These are phyloP conservation scores for Asarcornis scutulata DNA, from an alignment of 2,113 vertebrate species.

Conservation along the genomic window DNA sequence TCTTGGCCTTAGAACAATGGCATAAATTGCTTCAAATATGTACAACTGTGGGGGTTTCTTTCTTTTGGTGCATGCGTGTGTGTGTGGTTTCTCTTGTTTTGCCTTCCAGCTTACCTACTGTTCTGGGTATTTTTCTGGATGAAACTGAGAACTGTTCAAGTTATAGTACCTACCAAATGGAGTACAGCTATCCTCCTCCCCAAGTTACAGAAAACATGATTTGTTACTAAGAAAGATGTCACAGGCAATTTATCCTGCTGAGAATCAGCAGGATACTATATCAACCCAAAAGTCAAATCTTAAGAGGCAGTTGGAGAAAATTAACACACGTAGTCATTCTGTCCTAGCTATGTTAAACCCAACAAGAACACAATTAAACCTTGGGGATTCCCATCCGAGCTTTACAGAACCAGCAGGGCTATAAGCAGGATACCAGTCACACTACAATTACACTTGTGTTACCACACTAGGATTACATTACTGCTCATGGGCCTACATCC, in stretches of 20 bases:
- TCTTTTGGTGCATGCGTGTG: too few species aligned
- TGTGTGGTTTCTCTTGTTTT: not conserved
- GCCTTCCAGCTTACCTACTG: not conserved
- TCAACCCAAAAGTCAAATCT: not conserved
- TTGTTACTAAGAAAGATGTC: not conserved
- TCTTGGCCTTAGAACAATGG: not conserved
- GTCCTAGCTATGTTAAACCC: not conserved
- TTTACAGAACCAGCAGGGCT: not conserved
- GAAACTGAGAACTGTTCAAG: not conserved
- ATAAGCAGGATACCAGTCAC: accelerated
- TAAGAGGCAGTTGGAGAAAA: not conserved
- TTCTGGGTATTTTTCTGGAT: not conserved
- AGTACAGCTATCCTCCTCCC: not conserved
- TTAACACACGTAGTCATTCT: not conserved
- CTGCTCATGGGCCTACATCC: not conserved
- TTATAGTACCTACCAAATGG: not conserved
- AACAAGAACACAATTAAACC: not conserved
- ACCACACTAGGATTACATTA: not conserved
- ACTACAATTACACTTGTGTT: not conserved
- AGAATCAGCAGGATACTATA: not conserved
- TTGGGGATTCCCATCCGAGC: not conserved
- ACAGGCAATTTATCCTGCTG: not conserved
- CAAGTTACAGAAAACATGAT: not conserved
- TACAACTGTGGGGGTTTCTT: not conserved
- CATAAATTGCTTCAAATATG: not conserved